Conservation (phyloP, 2,888 invertebrate genomes). For the Augiades crinisus region DNA sequence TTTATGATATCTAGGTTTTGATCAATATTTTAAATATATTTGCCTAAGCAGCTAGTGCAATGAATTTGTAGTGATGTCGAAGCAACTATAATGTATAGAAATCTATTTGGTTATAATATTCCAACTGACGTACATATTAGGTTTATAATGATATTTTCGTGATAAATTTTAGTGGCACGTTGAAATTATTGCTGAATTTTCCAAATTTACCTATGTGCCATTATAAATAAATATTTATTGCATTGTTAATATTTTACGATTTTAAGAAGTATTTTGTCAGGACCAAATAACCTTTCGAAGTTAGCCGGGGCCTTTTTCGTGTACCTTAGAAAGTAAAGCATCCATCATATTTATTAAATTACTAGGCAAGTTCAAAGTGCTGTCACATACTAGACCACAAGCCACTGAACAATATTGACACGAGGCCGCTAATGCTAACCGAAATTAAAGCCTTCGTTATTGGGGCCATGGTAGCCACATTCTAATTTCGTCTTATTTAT, state of each 20-base stretch:
- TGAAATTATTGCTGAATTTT: slow-evolving; percentile 33
- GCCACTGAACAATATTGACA: no score
- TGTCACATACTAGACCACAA: no score
- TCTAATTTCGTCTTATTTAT: no score
- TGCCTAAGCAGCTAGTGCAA: slow-evolving; percentile 76
- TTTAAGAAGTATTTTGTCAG: slow-evolving; percentile 50
- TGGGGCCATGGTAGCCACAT: no score
- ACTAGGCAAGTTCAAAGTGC: slow-evolving; percentile 8
- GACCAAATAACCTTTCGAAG: slow-evolving; percentile 58
- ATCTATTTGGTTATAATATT: slow-evolving; percentile 42
- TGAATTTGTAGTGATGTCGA: slow-evolving; percentile 42
- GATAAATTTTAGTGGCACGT: slow-evolving; percentile 40
- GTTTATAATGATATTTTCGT: slow-evolving; percentile 35
- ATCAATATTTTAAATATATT: slow-evolving; percentile 54
- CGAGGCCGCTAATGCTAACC: no score
- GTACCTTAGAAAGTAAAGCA: slow-evolving; percentile 54
- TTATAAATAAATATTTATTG: slow-evolving; percentile 42
- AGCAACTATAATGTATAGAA: slow-evolving; percentile 38
- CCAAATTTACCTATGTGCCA: slow-evolving; percentile 47
- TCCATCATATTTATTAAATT: slow-evolving; percentile 37
- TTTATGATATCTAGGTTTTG: slow-evolving; percentile 55
- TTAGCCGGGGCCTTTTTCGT: slow-evolving; percentile 64
- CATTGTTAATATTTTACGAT: slow-evolving; percentile 37
- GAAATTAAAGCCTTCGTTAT: slow-evolving; percentile 64
- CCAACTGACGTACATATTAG: slow-evolving; percentile 33